Evolutionary conservation across 1,140 invertebrate genomes (phyloP).

Genomic region (Popillia japonica): DNA sequence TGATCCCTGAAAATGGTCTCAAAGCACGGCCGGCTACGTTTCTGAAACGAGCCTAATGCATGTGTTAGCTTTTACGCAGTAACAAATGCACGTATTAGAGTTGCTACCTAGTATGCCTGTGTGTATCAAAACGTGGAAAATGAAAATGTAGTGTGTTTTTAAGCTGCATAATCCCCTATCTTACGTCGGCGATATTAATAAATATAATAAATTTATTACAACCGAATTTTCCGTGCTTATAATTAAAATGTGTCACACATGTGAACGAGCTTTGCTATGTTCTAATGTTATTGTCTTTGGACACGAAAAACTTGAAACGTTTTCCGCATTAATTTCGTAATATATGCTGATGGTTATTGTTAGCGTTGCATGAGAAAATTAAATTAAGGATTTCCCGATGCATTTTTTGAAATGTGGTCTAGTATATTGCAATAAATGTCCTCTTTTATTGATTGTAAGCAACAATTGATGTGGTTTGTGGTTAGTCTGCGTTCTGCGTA

Average conservation of each 20-base stretch:
- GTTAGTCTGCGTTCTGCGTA: too few relatives aligned
- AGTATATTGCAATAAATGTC: constrained; percentile 17
- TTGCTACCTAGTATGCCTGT: not conserved
- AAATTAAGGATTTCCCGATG: not conserved
- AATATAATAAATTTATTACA: constrained; percentile 28
- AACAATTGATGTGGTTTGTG: too few relatives aligned
- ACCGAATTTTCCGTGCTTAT: constrained; percentile 8
- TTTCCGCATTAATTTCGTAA: not conserved
- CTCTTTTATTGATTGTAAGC: not conserved
- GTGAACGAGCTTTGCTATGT: not conserved
- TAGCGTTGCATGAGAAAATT: constrained; percentile 3
- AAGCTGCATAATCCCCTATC: not conserved
- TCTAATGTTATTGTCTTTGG: not conserved
- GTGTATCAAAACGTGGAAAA: not conserved
- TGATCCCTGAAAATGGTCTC: constrained; percentile 32
- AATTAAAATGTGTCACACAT: constrained; percentile 12
- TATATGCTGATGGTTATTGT: not conserved
- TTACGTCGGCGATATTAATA: not conserved
- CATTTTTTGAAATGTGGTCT: not conserved
- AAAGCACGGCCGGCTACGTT: constrained; percentile 24
- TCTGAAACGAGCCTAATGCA: constrained; percentile 28
- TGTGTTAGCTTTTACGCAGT: constrained; percentile 14
- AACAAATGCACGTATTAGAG: not conserved
- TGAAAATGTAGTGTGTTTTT: constrained; percentile 14
- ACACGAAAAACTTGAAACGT: not conserved